Evolutionary conservation across 2,797 vertebrate genomes (phyloP), one percentile per base, ranked within the genome.

Genomic region (Sebastes trivittatus): DNA sequence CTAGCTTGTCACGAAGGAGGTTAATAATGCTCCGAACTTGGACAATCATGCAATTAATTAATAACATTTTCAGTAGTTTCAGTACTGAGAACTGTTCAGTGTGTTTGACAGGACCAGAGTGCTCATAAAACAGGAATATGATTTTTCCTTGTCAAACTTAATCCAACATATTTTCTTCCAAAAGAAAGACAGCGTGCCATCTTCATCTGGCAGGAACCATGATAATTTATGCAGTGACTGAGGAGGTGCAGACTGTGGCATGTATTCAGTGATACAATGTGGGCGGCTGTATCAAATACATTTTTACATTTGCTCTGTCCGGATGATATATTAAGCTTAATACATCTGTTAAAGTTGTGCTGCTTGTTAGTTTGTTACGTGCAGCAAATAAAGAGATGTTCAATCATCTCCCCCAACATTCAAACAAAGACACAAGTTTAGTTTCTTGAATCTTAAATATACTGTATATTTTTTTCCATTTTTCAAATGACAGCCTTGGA

Each of bases 191-290:
- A 32, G 14, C 20, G 62, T 65, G 71, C 32, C 46, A 58, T 74
- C 71, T 72, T 80, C 77, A 77, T 89, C 77, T 64, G 77, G 36
- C 73, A 70, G 68, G 54, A 83, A 59, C 13, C 49, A 8, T 77
- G 75, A 81, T 90, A 78, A 93, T 89, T 84, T 78, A 92, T 92
- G 49, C 86, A 88, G 79, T 46, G 86, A 81, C 66, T 75, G 78
- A 80, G 73, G 75, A 90, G 70, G 75, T 80, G 88, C 76, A 87
- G 78, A 85, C 64, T 85, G 77, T 78, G 77, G 52, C 76, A 68
- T 71, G 34, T 75, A 78, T 78, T 88, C 81, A 81, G 69, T 58
- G 61, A 80, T 75, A 78, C 72, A 42, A 42, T 14, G 72, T 81
- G 78, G 82, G 82, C 27, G 61, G 72, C 23, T 62, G 67, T 65